Evolutionary conservation across 2,888 invertebrate genomes (phyloP).

Genomic region (Phyllotreta striolata): DNA sequence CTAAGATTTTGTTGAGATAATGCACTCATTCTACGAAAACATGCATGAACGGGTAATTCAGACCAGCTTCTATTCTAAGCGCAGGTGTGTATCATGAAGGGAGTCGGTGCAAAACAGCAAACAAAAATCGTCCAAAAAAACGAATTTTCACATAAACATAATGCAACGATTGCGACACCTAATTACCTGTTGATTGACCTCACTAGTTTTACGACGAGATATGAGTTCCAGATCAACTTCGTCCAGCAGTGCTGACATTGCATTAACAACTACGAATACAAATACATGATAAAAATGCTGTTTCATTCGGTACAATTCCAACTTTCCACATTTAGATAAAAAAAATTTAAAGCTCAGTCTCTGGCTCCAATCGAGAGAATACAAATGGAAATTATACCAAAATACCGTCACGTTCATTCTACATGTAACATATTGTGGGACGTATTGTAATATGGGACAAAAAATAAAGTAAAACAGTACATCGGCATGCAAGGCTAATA

Average conservation of each 20-base stretch:
- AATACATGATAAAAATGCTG: constrained; percentile 40
- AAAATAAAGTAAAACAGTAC: constrained; percentile 17
- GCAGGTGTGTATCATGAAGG: constrained; percentile 5
- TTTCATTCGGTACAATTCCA: background rate
- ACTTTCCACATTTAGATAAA: too few species aligned
- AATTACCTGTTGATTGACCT: constrained; percentile 53
- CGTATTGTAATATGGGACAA: background rate
- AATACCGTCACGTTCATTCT: background rate
- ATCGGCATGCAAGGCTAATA: constrained; percentile 34
- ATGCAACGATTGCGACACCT: constrained; percentile 19
- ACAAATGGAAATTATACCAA: too few species aligned
- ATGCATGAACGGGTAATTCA: background rate
- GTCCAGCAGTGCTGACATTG: constrained; percentile 81
- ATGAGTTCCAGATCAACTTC: constrained; percentile 81
- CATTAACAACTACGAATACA: constrained; percentile 74
- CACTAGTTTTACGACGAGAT: constrained; percentile 58
- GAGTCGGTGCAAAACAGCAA: constrained; percentile 12
- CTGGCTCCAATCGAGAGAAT: too few species aligned
- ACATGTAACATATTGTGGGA: constrained; percentile 1
- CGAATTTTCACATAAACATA: constrained; percentile 9
- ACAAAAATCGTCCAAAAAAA: constrained; percentile 1
- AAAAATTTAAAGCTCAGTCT: too few species aligned
- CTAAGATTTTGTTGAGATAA: background rate
- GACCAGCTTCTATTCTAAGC: constrained; percentile 21
- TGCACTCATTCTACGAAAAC: background rate